phyloP scores from a whole-genome alignment of 2,113 vertebrate genomes.

The Brienomyrus brachyistius region DNA sequence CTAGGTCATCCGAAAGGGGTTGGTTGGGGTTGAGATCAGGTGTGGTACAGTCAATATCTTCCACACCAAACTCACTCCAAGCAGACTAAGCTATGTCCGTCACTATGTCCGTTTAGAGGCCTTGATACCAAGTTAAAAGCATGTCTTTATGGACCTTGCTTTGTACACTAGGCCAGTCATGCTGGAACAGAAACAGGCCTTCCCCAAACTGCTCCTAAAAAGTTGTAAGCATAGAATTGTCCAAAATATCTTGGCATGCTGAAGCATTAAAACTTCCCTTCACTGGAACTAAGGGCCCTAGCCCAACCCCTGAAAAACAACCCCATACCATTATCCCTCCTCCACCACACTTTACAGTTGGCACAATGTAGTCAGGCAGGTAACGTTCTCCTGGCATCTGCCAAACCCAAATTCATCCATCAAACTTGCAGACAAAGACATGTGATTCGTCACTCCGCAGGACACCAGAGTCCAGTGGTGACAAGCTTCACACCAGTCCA shows the following conservation, averaged over 20 bases:
- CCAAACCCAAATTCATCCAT: no score
- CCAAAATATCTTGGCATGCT: neutral
- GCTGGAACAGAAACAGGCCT: neutral
- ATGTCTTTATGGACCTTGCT: neutral
- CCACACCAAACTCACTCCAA: neutral
- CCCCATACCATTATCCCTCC: neutral
- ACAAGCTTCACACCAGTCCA: no score
- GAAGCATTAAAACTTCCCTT: no score
- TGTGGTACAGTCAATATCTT: neutral
- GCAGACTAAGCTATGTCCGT: no score
- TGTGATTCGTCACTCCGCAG: no score
- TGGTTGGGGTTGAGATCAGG: neutral
- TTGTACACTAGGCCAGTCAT: neutral
- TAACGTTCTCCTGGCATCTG: no score
- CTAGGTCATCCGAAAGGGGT: neutral
- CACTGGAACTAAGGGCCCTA: neutral
- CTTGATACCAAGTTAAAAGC: no score
- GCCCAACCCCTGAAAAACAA: neutral
- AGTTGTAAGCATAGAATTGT: neutral
- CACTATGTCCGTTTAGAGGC: no score
- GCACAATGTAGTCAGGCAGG: no score
- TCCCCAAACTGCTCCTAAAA: neutral
- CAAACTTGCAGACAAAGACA: no score
- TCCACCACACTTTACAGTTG: no score
- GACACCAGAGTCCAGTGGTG: no score